Percentiles rank a stretch among this genome's conserved stretches.
These are phyloP conservation scores for Pipa parva DNA, from an alignment of 2,113 vertebrate species.

Conservation along the genomic window DNA sequence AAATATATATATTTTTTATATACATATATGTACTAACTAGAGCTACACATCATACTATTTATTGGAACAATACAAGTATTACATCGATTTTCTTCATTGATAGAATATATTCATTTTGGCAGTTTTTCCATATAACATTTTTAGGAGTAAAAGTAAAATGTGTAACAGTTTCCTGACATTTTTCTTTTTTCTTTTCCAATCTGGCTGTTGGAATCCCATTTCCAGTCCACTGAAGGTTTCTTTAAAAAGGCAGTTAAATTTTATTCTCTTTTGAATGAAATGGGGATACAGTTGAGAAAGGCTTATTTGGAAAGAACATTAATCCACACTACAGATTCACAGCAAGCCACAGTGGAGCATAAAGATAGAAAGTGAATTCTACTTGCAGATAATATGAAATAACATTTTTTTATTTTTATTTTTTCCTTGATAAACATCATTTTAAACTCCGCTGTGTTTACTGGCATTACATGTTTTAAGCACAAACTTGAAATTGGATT, in stretches of 20 bases:
- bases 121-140: constrained; percentile 6
- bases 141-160: neutral
- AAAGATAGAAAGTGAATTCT: neutral
- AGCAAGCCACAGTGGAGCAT: neutral
- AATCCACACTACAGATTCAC: neutral
- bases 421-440: neutral
- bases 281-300: neutral
- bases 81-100: neutral
- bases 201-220: neutral
- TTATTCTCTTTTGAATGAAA: constrained; percentile 11
- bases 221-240: neutral
- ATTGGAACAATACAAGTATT: neutral
- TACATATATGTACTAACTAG: too few relatives aligned
- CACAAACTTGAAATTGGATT: neutral
- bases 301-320: neutral
- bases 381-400: neutral
- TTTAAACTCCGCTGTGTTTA: neutral
- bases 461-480: neutral
- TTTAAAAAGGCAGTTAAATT: constrained; percentile 1
- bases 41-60: neutral
- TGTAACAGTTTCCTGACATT: neutral
- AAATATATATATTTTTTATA: too few relatives aligned
- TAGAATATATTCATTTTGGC: neutral
- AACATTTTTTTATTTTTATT: neutral
- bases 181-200: neutral